Evolutionary conservation across 2,113 vertebrate species (phyloP).

Genomic region (Probosciger aterrimus): DNA sequence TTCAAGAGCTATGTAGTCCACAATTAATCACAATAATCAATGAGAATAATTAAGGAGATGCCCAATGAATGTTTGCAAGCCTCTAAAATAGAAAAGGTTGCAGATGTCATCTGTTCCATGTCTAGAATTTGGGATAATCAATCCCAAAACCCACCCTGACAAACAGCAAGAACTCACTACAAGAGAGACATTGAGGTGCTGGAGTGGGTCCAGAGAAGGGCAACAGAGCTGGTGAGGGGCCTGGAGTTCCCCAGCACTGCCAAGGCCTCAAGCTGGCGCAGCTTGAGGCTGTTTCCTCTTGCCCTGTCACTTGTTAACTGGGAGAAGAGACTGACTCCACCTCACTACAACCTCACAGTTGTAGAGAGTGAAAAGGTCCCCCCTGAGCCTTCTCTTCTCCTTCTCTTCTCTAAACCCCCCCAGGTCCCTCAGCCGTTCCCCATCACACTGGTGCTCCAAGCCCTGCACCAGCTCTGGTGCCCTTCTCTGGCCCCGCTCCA

Average conservation of each 20-base stretch:
- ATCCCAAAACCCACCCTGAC: accelerated
- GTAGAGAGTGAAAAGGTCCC: background rate
- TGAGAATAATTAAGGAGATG: background rate
- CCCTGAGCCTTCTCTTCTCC: background rate
- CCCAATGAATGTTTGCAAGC: background rate
- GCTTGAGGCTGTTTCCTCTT: background rate
- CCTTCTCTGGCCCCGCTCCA: background rate
- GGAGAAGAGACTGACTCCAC: too few species aligned
- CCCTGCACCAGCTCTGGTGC: background rate
- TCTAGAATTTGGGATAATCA: background rate
- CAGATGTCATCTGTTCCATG: background rate
- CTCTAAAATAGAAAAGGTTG: background rate
- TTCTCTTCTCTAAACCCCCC: too few species aligned
- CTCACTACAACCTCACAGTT: background rate
- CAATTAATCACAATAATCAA: background rate
- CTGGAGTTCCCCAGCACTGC: background rate
- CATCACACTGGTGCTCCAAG: too few species aligned
- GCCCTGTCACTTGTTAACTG: background rate
- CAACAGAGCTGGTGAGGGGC: background rate
- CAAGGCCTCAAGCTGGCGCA: background rate
- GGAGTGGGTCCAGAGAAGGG: background rate
- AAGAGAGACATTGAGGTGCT: background rate
- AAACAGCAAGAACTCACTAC: background rate
- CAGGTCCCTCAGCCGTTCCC: background rate
- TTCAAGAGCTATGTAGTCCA: background rate